Evolutionary conservation across 1,140 invertebrate species (phyloP).

Genomic region (Paralvinella palmiformis): DNA sequence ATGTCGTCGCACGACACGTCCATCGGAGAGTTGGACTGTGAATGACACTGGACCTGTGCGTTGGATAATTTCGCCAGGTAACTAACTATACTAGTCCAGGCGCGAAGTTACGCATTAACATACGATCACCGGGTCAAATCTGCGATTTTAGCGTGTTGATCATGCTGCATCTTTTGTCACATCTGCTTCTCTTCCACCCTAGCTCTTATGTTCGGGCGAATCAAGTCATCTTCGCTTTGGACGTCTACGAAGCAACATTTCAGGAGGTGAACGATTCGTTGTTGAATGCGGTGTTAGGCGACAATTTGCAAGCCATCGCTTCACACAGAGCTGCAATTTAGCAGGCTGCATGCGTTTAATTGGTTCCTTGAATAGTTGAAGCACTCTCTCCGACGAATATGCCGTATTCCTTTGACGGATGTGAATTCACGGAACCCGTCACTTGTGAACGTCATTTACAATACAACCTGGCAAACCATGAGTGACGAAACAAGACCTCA

Average conservation of each 20-base stretch:
- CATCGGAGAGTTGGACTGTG: background rate
- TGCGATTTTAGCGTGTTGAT: background rate
- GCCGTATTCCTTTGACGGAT: no score
- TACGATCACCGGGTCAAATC: background rate
- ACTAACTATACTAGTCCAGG: background rate
- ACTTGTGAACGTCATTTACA: no score
- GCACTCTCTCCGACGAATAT: no score
- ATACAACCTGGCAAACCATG: no score
- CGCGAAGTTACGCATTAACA: conserved; percentile 5
- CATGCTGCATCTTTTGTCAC: conserved; percentile 1
- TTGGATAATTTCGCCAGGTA: background rate
- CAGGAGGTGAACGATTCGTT: background rate
- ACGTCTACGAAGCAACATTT: background rate
- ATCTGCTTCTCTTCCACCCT: background rate
- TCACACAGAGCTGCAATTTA: background rate
- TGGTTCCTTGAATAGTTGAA: no score
- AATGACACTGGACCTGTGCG: background rate
- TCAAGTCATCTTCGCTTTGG: background rate
- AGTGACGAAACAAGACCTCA: no score
- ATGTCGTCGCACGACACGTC: no score
- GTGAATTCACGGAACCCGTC: no score
- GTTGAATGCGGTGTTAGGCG: background rate
- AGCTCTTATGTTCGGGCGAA: background rate
- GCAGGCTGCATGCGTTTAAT: no score
- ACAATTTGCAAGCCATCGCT: conserved; percentile 3